Evolutionary conservation across 2,888 invertebrate genomes (phyloP).

Genomic region (Drosophila kambysellisi): DNA sequence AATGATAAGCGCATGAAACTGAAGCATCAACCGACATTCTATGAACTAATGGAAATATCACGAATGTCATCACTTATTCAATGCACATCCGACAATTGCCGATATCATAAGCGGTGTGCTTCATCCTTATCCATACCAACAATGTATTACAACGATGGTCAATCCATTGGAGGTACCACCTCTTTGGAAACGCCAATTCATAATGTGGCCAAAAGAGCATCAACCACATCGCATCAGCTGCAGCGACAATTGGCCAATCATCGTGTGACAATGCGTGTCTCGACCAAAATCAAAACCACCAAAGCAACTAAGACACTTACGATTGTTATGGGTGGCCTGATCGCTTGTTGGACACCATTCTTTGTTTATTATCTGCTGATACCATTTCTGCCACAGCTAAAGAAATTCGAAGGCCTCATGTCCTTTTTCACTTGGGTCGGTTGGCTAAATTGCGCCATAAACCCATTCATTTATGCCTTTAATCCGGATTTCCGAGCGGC

Average conservation of each 20-base stretch:
- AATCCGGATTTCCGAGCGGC: constrained; percentile 94
- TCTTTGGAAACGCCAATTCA: constrained; percentile 54
- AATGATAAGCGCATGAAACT: constrained; percentile 62
- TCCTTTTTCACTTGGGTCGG: constrained; percentile 94
- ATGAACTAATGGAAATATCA: constrained; percentile 83
- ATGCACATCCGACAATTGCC: constrained; percentile 80
- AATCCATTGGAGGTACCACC: constrained; percentile 78
- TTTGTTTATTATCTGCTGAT: constrained; percentile 93
- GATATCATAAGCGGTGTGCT: constrained; percentile 53
- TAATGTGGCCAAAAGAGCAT: constrained; percentile 27
- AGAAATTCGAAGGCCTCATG: constrained; percentile 89
- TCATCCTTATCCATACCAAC: constrained; percentile 54
- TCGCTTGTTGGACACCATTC: constrained; percentile 95
- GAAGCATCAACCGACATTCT: constrained; percentile 81
- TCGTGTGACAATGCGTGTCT: constrained; percentile 86
- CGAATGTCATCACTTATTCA: constrained; percentile 80
- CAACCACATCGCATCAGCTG: constrained; percentile 31
- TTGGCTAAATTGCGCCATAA: constrained; percentile 95
- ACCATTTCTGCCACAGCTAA: constrained; percentile 90
- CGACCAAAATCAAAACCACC: constrained; percentile 90
- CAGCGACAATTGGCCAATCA: constrained; percentile 57
- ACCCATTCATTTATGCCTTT: constrained; percentile 96
- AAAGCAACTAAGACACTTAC: constrained; percentile 95
- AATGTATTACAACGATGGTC: constrained; percentile 77
- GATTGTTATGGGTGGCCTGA: constrained; percentile 95